phyloP scores from a whole-genome alignment of 2,888 invertebrate genomes.

The Apodemia duryi region DNA sequence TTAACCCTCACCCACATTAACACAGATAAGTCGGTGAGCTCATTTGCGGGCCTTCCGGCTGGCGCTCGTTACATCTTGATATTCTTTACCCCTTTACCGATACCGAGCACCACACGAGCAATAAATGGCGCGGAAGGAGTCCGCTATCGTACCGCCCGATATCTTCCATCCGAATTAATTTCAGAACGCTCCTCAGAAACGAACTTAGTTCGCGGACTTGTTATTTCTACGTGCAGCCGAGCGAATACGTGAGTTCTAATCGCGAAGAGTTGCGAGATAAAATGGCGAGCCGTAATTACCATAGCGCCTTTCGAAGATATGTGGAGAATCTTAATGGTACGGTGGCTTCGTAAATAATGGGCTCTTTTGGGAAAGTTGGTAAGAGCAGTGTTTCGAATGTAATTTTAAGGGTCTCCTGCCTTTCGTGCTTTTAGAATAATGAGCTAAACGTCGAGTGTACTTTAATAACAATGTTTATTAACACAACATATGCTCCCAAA shows the following conservation, averaged over 20 bases:
- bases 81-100: constrained; percentile 78
- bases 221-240: constrained; percentile 68
- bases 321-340: constrained; percentile 79
- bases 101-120: constrained; percentile 75
- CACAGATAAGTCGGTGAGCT: constrained; percentile 77
- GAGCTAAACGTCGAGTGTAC: constrained; percentile 54
- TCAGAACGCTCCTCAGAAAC: constrained; percentile 67
- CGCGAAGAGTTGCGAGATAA: constrained; percentile 74
- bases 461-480: constrained; percentile 15
- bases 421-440: constrained; percentile 75
- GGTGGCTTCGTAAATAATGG: constrained; percentile 78
- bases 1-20: constrained; percentile 78
- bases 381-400: constrained; percentile 77
- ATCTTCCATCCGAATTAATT: constrained; percentile 80
- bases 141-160: constrained; percentile 73
- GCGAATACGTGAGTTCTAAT: constrained; percentile 65
- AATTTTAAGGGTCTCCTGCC: constrained; percentile 72
- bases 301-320: constrained; percentile 78
- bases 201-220: constrained; percentile 75
- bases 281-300: constrained; percentile 79
- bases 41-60: constrained; percentile 79
- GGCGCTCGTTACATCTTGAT: constrained; percentile 77
- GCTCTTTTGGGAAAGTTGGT: constrained; percentile 78
- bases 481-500: constrained; percentile 1
- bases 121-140: constrained; percentile 77